Evolutionary conservation across 2,888 invertebrate genomes (phyloP).

Genomic region (Galeopsomyia nigrocyanea): DNA sequence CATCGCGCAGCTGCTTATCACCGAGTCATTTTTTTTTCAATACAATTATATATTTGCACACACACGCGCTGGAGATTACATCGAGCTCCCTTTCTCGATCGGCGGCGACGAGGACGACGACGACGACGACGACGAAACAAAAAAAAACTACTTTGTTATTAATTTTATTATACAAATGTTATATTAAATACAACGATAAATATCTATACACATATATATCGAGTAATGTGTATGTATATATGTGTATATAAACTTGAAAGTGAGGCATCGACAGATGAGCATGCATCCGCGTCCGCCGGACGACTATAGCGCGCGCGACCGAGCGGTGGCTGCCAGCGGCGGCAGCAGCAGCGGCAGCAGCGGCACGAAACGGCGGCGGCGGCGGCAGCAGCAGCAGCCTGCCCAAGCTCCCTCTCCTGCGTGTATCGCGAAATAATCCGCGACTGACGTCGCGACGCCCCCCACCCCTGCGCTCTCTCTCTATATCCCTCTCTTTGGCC

Average conservation of each 20-base stretch:
- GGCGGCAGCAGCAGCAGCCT: conserved; percentile 33
- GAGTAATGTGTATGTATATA: neutral
- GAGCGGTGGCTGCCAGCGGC: conserved; percentile 18
- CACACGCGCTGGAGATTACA: no score
- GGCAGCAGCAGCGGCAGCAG: conserved; percentile 19
- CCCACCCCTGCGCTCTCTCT: conserved; percentile 33
- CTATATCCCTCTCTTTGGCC: conserved; percentile 32
- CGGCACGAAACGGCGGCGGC: conserved; percentile 42
- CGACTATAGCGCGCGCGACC: conserved; percentile 46
- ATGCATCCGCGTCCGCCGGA: conserved; percentile 49
- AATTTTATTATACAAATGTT: no score
- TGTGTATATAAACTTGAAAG: neutral
- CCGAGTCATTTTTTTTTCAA: neutral
- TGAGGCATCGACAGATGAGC: conserved; percentile 34
- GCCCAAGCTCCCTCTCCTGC: neutral
- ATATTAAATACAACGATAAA: neutral
- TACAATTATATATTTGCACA: no score
- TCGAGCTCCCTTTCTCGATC: no score
- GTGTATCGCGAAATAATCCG: conserved; percentile 46
- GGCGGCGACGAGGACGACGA: no score
- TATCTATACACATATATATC: neutral
- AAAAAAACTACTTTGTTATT: no score
- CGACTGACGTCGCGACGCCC: conserved; percentile 52
- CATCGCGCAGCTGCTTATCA: conserved; percentile 31
- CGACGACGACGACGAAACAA: no score